Conservation (phyloP, 2,888 invertebrate genomes). For the Dasypolia templi region DNA sequence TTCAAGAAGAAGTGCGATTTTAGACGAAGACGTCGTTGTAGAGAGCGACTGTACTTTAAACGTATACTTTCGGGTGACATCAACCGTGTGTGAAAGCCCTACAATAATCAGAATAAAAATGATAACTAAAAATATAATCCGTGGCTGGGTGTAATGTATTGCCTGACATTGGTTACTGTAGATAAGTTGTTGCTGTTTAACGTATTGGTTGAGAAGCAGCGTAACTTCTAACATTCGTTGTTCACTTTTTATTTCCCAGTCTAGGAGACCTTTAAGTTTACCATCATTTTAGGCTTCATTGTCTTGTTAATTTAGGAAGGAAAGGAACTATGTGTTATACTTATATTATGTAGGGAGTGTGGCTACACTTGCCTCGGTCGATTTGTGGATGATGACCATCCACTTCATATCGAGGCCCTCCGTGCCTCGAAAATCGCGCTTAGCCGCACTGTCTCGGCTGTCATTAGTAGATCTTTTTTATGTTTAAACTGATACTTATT, state of each 20-base stretch:
- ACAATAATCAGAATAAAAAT: not conserved
- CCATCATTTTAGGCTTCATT: not conserved
- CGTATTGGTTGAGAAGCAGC: not conserved
- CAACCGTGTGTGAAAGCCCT: not conserved
- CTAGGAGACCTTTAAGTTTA: not conserved
- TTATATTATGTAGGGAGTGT: too few species aligned
- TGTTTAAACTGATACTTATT: too few species aligned
- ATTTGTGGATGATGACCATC: too few species aligned
- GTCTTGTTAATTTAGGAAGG: not conserved
- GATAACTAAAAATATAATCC: not conserved
- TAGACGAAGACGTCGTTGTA: too few species aligned
- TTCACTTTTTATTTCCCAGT: not conserved
- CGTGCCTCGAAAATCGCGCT: too few species aligned
- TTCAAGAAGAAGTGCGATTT: too few species aligned
- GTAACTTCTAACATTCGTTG: not conserved
- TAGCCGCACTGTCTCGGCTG: too few species aligned
- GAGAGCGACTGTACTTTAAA: too few species aligned
- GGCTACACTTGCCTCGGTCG: too few species aligned
- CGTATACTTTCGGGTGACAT: not conserved
- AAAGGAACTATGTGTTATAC: too few species aligned
- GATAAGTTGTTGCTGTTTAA: slow-evolving; percentile 1
- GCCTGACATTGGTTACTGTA: not conserved
- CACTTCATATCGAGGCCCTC: too few species aligned
- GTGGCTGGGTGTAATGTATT: not conserved
- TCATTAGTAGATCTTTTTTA: too few species aligned